These are phyloP conservation scores for Cetonia aurata DNA, from an alignment of 2,888 invertebrate species.

Conservation along the genomic window DNA sequence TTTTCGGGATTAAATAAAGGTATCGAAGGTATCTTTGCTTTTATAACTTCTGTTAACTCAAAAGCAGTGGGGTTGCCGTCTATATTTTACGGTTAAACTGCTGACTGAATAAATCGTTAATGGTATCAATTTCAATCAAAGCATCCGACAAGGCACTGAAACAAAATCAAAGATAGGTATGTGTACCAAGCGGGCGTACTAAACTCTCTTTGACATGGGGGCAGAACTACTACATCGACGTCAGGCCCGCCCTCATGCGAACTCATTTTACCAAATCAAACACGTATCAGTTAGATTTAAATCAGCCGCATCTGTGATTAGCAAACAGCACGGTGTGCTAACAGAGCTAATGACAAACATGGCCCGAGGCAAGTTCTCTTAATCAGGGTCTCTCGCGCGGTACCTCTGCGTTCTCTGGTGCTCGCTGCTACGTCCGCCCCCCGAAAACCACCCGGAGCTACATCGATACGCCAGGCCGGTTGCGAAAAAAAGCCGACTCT, in stretches of 20 bases:
- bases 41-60: too few species aligned
- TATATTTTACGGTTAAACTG: too few species aligned
- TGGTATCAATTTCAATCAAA: too few species aligned
- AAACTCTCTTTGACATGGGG: slow-evolving; percentile 13
- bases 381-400: slow-evolving; percentile 59
- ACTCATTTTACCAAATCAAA: slow-evolving; percentile 50
- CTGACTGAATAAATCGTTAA: too few species aligned
- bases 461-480: slow-evolving; percentile 56
- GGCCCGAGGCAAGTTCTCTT: slow-evolving; percentile 63
- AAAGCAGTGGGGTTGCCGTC: too few species aligned
- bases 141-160: background rate
- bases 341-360: slow-evolving; percentile 66
- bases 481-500: slow-evolving; percentile 55
- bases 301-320: slow-evolving; percentile 66
- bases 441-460: slow-evolving; percentile 57
- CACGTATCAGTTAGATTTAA: slow-evolving; percentile 56
- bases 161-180: slow-evolving; percentile 25
- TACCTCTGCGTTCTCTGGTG: slow-evolving; percentile 55
- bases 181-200: background rate
- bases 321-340: slow-evolving; percentile 66
- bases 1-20: too few species aligned
- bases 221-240: background rate
- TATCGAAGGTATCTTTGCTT: too few species aligned
- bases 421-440: slow-evolving; percentile 52
- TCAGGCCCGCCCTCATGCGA: slow-evolving; percentile 18